These are phyloP conservation scores for Thalassophryne amazonica DNA, from an alignment of 2,797 vertebrate species.

Conservation along the genomic window DNA sequence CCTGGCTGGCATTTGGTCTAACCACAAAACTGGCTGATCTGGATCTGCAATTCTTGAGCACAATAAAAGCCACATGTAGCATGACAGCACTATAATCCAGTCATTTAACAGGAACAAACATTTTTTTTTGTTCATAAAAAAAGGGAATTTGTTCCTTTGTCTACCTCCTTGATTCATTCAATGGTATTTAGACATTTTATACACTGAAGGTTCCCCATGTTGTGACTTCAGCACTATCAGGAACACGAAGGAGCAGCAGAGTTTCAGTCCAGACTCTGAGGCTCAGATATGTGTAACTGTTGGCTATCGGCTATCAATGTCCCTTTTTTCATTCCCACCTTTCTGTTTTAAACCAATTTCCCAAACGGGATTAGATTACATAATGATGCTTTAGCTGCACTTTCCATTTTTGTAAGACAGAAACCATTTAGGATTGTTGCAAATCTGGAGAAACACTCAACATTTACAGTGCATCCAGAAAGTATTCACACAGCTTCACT, in stretches of 20 bases:
- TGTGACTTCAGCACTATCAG: background rate
- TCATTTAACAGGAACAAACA: background rate
- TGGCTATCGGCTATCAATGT: background rate
- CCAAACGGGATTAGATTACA: slow-evolving; percentile 6
- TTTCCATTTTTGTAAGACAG: background rate
- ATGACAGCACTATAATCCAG: background rate
- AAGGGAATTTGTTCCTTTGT: background rate
- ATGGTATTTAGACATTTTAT: background rate
- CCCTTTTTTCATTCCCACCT: background rate
- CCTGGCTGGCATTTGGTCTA: slow-evolving; percentile 95
- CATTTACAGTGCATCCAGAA: too few species aligned
- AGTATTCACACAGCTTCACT: too few species aligned
- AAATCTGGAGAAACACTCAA: too few species aligned
- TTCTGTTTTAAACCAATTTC: background rate
- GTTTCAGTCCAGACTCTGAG: background rate
- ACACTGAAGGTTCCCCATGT: background rate
- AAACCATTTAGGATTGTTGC: too few species aligned
- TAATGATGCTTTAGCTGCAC: background rate
- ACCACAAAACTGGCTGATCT: slow-evolving; percentile 96
- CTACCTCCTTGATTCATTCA: too few species aligned
- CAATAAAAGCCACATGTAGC: slow-evolving; percentile 14
- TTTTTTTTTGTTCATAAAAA: background rate
- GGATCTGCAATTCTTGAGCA: slow-evolving; percentile 89
- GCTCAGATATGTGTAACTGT: background rate
- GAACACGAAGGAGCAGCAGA: background rate